Base-by-base conservation (phyloP, 2,797 vertebrate species). In the Enteromius unitaeniatus region DNA sequence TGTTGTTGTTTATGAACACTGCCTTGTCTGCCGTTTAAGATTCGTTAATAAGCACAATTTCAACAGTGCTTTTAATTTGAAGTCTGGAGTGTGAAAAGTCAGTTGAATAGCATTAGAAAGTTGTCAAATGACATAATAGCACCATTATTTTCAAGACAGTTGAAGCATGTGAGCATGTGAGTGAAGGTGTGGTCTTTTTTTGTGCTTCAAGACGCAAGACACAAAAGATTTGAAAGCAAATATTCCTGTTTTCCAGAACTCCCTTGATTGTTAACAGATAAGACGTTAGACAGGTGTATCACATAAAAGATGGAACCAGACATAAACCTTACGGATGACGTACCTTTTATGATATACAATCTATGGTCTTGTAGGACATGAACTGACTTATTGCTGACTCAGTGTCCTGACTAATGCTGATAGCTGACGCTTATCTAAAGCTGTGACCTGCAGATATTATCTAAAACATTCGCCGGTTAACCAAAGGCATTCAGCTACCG, bases 191-290 rank as follows among this genome's bases (percentile, higher is more conserved):
- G 81, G 72, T 53, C 34, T 69, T 13, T 11, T 82, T 17, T 40
- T 21, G 11, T 65, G 55, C 55, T 49, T 69, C 13, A 76, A 76
- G 60, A 82, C 69, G 17, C 58, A 19, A 62, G 78, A 37, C n/a
- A 80, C 64, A 69, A 60, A 86, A 51, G 51, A 70, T 45, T 26
- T 60, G 19, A 19, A 82, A 47, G 79, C 73, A 58, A 75, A 42
- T 70, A 58, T 80, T 87, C 72, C 19, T 76, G 79, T 75, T 86
- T 62, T 79, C 23, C 19, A 45, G 47, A 83, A 47, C 64, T 62
- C 69, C 8, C 21, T 26, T 37, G 45, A 60, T 79, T 53, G 26
- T 62, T 83, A 55, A 75, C 68, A 77, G 19, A n/a, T 14, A 15
- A 34, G 69, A 64, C 6, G 11, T 82, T 79, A 67, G 34, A 19